Base-by-base conservation (phyloP, 2,113 vertebrate species). In the Castor canadensis region DNA sequence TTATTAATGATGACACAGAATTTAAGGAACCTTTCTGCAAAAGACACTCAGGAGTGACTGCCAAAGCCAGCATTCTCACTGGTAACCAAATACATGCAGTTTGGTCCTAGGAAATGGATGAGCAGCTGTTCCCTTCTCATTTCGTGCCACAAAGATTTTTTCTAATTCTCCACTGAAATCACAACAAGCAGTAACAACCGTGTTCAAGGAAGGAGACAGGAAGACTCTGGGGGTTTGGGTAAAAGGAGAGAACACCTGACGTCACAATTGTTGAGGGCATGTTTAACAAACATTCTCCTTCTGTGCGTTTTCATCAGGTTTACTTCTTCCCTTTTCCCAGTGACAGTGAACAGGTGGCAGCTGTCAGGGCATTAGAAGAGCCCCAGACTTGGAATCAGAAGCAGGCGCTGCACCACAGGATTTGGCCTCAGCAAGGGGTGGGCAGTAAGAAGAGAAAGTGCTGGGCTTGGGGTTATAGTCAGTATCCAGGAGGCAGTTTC, bases 1-100 rank as follows among this genome's bases (percentile, higher is more conserved):
- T 56, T 79, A 32, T 22, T 45, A 47, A 93, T 0, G 4, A 72
- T 72, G 72, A 30, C 8, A 15, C 20, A 32, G 17, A 64, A 20
- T 40, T 13, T 47, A 30, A 81, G 73, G 66, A 24, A 52, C 12
- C 45, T 26, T 73, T 66, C 73, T 52, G 35, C 38, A 1, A 58
- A 85, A n/a, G 49, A 87, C 60, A 35, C 38, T 6, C 45, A 32
- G 52, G 66, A 17, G 11, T 3, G n/a, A 17, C 64, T 40, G 20
- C 58, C 22, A 32, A 72, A 24, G 7, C 40, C 30, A 7, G 0
- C 0, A 6, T 43, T 77, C 58, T 49, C 47, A 5, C 2, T 1
- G 32, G 32, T 47, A 35, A 79, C 54, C n/a, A 73, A 62, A 62
- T 3, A 52, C 32, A 20, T 2, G 66, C 40, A 24, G 22, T 47